These are phyloP conservation scores for Darevskia nairensis DNA, from an alignment of 2,797 vertebrate genomes.

Conservation along the genomic window DNA sequence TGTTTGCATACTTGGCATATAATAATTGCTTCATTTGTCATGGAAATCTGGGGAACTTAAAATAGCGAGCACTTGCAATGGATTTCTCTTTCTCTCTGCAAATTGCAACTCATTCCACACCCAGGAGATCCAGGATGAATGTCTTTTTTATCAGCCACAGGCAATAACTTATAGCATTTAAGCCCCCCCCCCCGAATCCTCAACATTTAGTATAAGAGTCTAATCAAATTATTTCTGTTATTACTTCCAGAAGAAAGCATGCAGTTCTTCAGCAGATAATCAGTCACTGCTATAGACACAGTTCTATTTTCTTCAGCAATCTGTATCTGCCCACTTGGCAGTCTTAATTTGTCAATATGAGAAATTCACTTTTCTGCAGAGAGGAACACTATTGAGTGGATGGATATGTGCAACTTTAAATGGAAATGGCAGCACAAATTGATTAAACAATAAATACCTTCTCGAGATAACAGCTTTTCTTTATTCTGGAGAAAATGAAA, in stretches of 20 bases:
- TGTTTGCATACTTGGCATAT: conserved; percentile 76
- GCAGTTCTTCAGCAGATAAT: conserved; percentile 66
- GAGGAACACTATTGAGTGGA: conserved; percentile 67
- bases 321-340: conserved; percentile 57
- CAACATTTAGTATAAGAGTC: conserved; percentile 75
- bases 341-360: conserved; percentile 67
- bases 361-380: conserved; percentile 61
- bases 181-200: conserved; percentile 33
- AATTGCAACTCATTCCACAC: conserved; percentile 73
- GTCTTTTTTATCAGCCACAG: conserved; percentile 75
- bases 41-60: conserved; percentile 75
- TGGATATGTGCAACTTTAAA: conserved; percentile 68
- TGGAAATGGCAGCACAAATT: conserved; percentile 65
- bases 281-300: conserved; percentile 66
- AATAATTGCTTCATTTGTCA: conserved; percentile 81
- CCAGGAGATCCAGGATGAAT: conserved; percentile 71
- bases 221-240: conserved; percentile 80
- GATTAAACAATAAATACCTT: conserved; percentile 63
- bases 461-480: neutral
- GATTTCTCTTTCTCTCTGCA: conserved; percentile 67
- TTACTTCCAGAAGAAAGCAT: conserved; percentile 71
- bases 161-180: conserved; percentile 74
- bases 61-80: conserved; percentile 75
- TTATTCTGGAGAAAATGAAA: neutral
- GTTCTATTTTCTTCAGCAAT: conserved; percentile 71